Evolutionary conservation across 1,140 invertebrate genomes (phyloP).

Genomic region (Trichogramma pretiosum): DNA sequence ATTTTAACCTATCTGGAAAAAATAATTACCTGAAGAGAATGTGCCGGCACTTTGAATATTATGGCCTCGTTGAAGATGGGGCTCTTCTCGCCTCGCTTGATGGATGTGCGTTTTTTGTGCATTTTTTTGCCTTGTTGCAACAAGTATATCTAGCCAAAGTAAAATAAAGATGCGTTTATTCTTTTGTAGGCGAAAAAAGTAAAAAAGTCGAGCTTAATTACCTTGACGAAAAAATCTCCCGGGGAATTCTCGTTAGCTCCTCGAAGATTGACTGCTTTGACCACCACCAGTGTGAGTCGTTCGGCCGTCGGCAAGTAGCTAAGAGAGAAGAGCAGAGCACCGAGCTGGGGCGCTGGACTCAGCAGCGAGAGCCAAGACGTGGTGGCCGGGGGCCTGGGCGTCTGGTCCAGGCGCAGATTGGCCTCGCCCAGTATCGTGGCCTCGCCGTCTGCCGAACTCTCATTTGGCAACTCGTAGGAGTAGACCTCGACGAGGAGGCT

Average conservation of each 20-base stretch:
- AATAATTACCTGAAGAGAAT: slow-evolving; percentile 51
- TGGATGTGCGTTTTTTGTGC: slow-evolving; percentile 66
- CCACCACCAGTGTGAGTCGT: slow-evolving; percentile 50
- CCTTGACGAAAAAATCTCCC: slow-evolving; percentile 41
- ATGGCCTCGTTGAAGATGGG: slow-evolving; percentile 74
- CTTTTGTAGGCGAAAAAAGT: too few relatives aligned
- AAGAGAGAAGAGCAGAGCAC: slow-evolving; percentile 52
- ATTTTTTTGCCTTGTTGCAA: slow-evolving; percentile 68
- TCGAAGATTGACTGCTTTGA: slow-evolving; percentile 49
- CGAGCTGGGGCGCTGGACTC: slow-evolving; percentile 47
- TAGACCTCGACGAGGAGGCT: slow-evolving; percentile 38
- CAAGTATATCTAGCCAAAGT: slow-evolving; percentile 69
- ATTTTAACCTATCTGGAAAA: too few relatives aligned
- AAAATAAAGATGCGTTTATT: too few relatives aligned
- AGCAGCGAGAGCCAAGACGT: slow-evolving; percentile 48
- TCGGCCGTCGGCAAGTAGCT: slow-evolving; percentile 53
- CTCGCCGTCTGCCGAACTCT: slow-evolving; percentile 1
- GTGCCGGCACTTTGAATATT: slow-evolving; percentile 66
- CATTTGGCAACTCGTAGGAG: slow-evolving; percentile 27
- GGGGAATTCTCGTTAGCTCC: slow-evolving; percentile 28
- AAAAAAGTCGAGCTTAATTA: slow-evolving; percentile 21
- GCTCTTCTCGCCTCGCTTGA: slow-evolving; percentile 59
- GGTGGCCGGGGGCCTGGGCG: slow-evolving; percentile 40
- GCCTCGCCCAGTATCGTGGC: slow-evolving; percentile 35
- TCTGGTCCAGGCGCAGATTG: slow-evolving; percentile 45